A percentile compares a stretch with the other conserved stretches of the same genome.
phyloP scores from a whole-genome alignment of 2,113 vertebrate species.

The Microtus pennsylvanicus region DNA sequence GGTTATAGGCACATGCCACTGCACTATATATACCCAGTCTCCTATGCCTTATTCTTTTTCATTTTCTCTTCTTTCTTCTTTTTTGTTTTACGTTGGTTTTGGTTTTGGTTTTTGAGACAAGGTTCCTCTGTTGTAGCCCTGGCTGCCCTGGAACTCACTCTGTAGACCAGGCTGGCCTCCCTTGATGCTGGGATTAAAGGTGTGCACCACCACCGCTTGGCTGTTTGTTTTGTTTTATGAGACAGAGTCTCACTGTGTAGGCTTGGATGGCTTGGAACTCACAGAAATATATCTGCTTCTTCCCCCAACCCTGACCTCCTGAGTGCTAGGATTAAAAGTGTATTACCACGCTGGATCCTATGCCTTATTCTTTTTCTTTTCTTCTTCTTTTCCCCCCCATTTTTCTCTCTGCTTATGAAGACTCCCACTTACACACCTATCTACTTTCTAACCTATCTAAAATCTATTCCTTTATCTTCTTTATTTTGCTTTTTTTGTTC shows the following conservation, averaged over 20 bases:
- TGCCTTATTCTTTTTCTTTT: not conserved
- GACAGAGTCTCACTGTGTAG: not conserved
- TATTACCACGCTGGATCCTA: not conserved
- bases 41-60: not conserved
- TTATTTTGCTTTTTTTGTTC: too few species aligned
- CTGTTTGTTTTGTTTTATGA: not conserved
- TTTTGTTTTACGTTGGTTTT: not conserved
- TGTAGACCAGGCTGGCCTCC: not conserved
- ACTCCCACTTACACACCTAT: not conserved
- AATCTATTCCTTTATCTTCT: conserved; percentile 7
- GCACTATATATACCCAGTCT: not conserved
- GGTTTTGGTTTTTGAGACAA: not conserved
- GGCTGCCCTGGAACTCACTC: not conserved
- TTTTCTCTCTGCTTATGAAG: not conserved
- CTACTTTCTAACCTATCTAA: not conserved
- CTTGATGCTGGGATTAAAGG: not conserved
- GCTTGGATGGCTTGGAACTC: not conserved
- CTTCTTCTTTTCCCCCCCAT: not conserved
- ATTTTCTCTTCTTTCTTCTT: not conserved
- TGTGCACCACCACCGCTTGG: not conserved
- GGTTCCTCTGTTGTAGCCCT: not conserved
- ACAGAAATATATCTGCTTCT: not conserved
- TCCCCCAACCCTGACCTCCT: not conserved
- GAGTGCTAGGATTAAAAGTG: not conserved
- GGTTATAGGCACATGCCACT: not conserved